A percentile compares a stretch with the other conserved stretches of the same genome.
Conservation (phyloP, 1,140 invertebrate genomes). For the Sycophila sp. region DNA sequence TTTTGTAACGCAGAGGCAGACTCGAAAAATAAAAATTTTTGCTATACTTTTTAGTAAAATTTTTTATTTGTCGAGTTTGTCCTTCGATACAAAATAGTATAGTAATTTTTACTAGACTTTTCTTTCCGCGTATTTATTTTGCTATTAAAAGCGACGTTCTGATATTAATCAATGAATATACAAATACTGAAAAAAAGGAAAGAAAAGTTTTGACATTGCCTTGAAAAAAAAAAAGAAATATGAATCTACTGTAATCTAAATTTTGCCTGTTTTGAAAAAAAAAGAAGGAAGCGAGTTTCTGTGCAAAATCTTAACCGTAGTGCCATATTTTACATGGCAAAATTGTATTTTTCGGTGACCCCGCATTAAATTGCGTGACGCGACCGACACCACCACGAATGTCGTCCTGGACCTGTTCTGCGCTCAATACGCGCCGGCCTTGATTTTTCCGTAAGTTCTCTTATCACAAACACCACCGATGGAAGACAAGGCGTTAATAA, state of each 20-base stretch:
- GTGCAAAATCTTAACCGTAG: neutral
- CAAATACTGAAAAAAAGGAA: neutral
- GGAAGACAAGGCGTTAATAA: neutral
- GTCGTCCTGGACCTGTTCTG: constrained; percentile 16
- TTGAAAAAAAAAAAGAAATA: neutral
- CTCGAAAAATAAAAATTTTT: too few relatives aligned
- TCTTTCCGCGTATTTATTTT: too few relatives aligned
- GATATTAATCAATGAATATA: neutral
- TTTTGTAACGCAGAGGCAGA: too few relatives aligned
- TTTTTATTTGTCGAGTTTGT: too few relatives aligned
- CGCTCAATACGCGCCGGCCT: neutral
- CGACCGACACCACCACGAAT: neutral
- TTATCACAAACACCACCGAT: neutral
- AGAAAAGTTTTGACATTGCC: neutral
- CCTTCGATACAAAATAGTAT: too few relatives aligned
- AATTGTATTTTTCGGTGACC: constrained; percentile 23
- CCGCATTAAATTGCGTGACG: neutral
- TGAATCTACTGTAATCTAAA: neutral
- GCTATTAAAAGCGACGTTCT: neutral
- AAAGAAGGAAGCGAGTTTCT: neutral
- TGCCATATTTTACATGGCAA: constrained; percentile 20
- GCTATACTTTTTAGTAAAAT: too few relatives aligned
- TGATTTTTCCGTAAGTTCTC: constrained; percentile 31
- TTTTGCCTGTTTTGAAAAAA: neutral
- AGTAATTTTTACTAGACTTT: too few relatives aligned